A percentile compares a stretch with the other conserved stretches of the same genome.
These are phyloP conservation scores for Uropetala carovei DNA, from an alignment of 2,888 invertebrate species.

Conservation along the genomic window DNA sequence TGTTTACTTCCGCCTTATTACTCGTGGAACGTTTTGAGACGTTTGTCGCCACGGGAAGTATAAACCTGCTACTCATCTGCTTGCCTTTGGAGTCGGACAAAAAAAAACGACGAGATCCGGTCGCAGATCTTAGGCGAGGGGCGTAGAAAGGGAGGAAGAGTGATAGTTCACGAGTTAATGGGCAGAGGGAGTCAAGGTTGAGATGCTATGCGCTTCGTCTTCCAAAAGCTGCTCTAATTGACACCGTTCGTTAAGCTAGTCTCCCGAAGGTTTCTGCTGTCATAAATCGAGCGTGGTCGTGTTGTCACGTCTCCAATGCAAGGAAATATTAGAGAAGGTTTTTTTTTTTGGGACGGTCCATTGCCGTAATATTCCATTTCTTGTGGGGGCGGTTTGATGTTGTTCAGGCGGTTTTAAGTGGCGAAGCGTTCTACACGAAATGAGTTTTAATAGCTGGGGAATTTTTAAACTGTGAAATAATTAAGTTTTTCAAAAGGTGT, in stretches of 20 bases:
- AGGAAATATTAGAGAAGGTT: not conserved
- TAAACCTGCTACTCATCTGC: conserved; percentile 44
- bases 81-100: not conserved
- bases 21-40: not conserved
- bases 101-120: not conserved
- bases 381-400: not conserved
- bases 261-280: conserved; percentile 15
- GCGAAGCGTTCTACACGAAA: too few species aligned
- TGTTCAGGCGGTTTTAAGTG: not conserved
- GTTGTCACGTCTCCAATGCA: conserved; percentile 1
- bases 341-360: not conserved
- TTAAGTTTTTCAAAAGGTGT: too few species aligned
- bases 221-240: conserved; percentile 46
- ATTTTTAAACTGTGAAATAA: too few species aligned
- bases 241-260: conserved; percentile 51
- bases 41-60: not conserved
- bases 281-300: conserved; percentile 54
- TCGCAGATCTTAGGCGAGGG: not conserved
- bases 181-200: conserved; percentile 41
- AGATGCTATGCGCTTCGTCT: conserved; percentile 47
- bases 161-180: conserved; percentile 46
- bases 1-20: not conserved
- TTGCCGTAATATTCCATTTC: not conserved
- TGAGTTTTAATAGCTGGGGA: too few species aligned
- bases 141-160: conserved; percentile 11